These are phyloP conservation scores for Bradypodion pumilum DNA, from an alignment of 2,797 vertebrate species.

Conservation along the genomic window DNA sequence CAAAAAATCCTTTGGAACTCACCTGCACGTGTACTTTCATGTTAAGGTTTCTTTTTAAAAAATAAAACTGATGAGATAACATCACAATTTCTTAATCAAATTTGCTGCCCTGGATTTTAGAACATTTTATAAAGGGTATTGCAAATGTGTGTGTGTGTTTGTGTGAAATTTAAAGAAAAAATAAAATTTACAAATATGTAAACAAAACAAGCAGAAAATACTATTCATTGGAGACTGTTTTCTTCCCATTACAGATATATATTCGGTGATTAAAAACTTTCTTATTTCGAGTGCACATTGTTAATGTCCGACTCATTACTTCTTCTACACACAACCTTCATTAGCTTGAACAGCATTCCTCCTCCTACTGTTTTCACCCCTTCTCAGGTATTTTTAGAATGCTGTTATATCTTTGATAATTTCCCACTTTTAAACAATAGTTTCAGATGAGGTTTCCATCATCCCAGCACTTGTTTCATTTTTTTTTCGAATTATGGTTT, in stretches of 20 bases:
- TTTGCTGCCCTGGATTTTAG: not conserved
- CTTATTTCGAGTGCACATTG: not conserved
- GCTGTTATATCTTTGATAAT: not conserved
- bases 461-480: not conserved
- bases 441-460: not conserved
- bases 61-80: not conserved
- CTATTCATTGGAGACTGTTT: not conserved
- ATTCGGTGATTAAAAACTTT: not conserved
- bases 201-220: not conserved
- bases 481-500: not conserved
- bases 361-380: not conserved
- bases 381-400: not conserved
- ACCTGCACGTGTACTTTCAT: not conserved
- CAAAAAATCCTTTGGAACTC: not conserved
- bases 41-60: not conserved
- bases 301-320: not conserved
- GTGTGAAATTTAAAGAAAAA: too few relatives aligned
- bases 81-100: not conserved
- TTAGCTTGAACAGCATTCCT: not conserved
- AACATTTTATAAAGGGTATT: not conserved
- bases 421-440: not conserved
- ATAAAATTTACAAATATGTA: too few relatives aligned
- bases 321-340: not conserved
- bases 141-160: too few relatives aligned
- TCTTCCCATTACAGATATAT: not conserved